Evolutionary conservation across 2,888 invertebrate species (phyloP).

Genomic region (Pemphredon lugubris): DNA sequence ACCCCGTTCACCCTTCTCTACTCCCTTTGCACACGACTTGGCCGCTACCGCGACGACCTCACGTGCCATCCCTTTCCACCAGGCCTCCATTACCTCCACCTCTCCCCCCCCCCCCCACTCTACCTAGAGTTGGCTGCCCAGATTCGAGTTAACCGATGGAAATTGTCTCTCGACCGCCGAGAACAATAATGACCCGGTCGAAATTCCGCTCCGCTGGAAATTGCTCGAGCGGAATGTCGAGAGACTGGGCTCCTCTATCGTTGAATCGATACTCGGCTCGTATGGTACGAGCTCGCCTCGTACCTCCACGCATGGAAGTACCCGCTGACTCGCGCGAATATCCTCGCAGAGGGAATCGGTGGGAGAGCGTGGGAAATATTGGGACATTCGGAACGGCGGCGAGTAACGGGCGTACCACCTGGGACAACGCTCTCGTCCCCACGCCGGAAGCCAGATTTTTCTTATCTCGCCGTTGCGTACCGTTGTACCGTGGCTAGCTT

Average conservation of each 20-base stretch:
- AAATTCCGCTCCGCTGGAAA: constrained; percentile 65
- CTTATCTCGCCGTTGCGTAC: constrained; percentile 10
- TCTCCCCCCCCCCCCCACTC: not conserved
- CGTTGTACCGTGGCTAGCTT: not conserved
- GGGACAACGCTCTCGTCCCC: constrained; percentile 23
- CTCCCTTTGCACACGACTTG: constrained; percentile 18
- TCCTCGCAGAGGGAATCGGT: constrained; percentile 39
- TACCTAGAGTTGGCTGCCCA: constrained; percentile 36
- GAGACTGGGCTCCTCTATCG: constrained; percentile 53
- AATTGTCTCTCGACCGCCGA: constrained; percentile 68
- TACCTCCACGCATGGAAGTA: constrained; percentile 51
- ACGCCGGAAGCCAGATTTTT: constrained; percentile 18
- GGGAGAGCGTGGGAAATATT: constrained; percentile 17
- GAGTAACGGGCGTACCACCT: constrained; percentile 38
- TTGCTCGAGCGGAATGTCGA: constrained; percentile 60
- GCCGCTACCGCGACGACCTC: constrained; percentile 8
- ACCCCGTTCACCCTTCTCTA: no score
- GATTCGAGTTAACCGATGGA: constrained; percentile 65
- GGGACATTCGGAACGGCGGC: constrained; percentile 43
- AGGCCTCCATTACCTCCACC: no score
- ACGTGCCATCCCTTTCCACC: constrained; percentile 11
- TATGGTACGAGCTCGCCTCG: constrained; percentile 49
- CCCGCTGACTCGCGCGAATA: constrained; percentile 54
- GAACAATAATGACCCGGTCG: constrained; percentile 70
- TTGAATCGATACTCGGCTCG: constrained; percentile 59